Percentiles rank a stretch among this genome's conserved stretches.
Conservation (phyloP, 2,797 vertebrate genomes). For the Sarcophilus harrisii region DNA sequence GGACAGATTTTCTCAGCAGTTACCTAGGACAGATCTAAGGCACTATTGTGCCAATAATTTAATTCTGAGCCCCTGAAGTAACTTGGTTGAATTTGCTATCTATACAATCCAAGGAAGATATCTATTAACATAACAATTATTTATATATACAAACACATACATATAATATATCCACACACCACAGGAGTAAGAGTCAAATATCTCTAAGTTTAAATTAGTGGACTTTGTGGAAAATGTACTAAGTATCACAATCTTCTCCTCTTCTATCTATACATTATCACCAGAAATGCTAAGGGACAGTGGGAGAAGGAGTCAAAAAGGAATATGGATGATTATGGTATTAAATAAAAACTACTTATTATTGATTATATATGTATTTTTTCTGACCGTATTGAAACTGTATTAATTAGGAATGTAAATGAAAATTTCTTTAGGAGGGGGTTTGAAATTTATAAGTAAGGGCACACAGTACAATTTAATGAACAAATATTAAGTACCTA, state of each 20-base stretch:
- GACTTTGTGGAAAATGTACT: not conserved
- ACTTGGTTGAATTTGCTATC: not conserved
- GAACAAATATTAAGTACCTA: not conserved
- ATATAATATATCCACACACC: not conserved
- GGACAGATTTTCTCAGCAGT: not conserved
- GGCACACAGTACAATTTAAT: not conserved
- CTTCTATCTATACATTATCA: not conserved
- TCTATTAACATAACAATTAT: not conserved
- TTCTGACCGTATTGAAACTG: not conserved
- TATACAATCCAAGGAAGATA: not conserved
- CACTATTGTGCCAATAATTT: not conserved
- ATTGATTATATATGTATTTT: not conserved
- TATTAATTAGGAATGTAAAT: not conserved
- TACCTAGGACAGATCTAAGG: not conserved
- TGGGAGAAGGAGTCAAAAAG: not conserved
- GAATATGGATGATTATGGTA: not conserved
- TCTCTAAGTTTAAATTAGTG: not conserved
- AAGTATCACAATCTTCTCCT: not conserved
- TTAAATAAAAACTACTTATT: not conserved
- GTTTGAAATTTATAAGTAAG: not conserved
- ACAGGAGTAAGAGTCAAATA: not conserved
- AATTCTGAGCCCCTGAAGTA: not conserved
- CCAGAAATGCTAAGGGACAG: not conserved
- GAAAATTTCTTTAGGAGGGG: not conserved
- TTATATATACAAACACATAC: too few species aligned